Evolutionary conservation across 2,888 invertebrate species (phyloP).

Genomic region (Diogma glabrata): DNA sequence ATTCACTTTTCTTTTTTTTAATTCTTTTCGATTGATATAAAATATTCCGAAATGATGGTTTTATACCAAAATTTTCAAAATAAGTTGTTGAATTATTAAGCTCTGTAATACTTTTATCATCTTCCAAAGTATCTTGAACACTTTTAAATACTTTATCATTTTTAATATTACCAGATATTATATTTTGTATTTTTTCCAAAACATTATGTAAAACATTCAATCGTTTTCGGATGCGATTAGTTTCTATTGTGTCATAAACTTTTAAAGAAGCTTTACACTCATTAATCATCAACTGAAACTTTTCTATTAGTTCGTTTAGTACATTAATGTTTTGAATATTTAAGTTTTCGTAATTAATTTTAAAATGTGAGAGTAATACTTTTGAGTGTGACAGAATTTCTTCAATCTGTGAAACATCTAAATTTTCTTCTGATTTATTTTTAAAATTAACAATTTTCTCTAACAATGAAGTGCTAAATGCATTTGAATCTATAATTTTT

Average conservation of each 20-base stretch:
- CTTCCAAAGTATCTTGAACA: slow-evolving; percentile 1
- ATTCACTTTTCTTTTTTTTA: slow-evolving; percentile 3
- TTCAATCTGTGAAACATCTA: slow-evolving; percentile 14
- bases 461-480: slow-evolving; percentile 27
- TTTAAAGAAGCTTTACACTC: slow-evolving; percentile 31
- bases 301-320: slow-evolving; percentile 22
- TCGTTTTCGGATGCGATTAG: slow-evolving; percentile 28
- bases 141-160: background rate
- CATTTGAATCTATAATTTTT: slow-evolving; percentile 31
- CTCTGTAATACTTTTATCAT: slow-evolving; percentile 16
- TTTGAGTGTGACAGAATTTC: slow-evolving; percentile 27
- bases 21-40: slow-evolving; percentile 22
- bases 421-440: slow-evolving; percentile 20
- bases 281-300: slow-evolving; percentile 27
- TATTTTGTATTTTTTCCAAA: slow-evolving; percentile 26
- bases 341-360: slow-evolving; percentile 24
- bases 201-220: slow-evolving; percentile 31
- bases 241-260: slow-evolving; percentile 29
- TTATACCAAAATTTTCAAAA: slow-evolving; percentile 23
- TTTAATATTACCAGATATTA: background rate
- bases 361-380: slow-evolving; percentile 29
- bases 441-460: slow-evolving; percentile 26
- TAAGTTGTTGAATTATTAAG: slow-evolving; percentile 20
- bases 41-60: slow-evolving; percentile 25
- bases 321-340: slow-evolving; percentile 19